These are phyloP conservation scores for Helicorthomorpha holstii DNA, from an alignment of 1,140 invertebrate genomes.

Conservation along the genomic window DNA sequence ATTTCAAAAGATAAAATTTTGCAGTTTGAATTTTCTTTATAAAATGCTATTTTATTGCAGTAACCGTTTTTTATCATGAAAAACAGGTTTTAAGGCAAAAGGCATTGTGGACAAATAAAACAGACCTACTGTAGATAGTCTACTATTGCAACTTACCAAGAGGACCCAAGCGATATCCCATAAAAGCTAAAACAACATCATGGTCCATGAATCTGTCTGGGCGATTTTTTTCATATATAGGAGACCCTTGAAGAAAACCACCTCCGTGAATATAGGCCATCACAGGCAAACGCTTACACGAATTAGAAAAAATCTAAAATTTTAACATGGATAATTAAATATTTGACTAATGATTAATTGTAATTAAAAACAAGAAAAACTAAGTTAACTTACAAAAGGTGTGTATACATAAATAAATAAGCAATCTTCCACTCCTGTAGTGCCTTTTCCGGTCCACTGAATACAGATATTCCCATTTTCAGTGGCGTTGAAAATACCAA, in stretches of 20 bases:
- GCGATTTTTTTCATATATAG: conserved; percentile 14
- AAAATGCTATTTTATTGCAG: too few species aligned
- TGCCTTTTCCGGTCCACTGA: background rate
- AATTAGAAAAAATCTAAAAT: too few species aligned
- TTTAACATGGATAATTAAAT: too few species aligned
- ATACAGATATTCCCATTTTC: background rate
- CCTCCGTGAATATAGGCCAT: conserved; percentile 32
- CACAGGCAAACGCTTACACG: too few species aligned
- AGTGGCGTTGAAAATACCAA: background rate
- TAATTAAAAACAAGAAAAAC: background rate
- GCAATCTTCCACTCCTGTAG: background rate
- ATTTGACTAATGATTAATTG: background rate
- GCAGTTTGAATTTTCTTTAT: too few species aligned
- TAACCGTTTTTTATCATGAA: too few species aligned
- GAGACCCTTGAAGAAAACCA: conserved; percentile 24
- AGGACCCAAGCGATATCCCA: conserved; percentile 40
- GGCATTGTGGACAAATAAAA: too few species aligned
- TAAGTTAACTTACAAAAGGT: background rate
- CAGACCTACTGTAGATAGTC: too few species aligned
- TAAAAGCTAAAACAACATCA: conserved; percentile 36
- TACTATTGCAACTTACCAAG: too few species aligned
- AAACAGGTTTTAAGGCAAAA: too few species aligned
- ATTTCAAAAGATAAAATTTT: too few species aligned
- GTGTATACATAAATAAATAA: background rate
- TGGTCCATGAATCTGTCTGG: conserved; percentile 22